Evolutionary conservation across 1,140 invertebrate genomes (phyloP), one percentile per base, ranked within the genome.

Genomic region (Drepana arcuata): DNA sequence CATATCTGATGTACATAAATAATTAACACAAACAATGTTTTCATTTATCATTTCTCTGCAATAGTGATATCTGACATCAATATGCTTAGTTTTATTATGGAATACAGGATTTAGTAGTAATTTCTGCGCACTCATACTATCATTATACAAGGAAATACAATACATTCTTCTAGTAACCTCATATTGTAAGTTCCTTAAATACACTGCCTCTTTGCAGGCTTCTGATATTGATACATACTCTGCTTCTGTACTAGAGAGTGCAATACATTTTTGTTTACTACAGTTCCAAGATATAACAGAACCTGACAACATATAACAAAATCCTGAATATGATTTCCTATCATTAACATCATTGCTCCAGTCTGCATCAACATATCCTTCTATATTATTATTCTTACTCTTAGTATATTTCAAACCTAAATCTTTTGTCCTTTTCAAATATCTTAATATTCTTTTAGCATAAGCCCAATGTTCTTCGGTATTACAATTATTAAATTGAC

Each of bases 401-500:
- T 40, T 40, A 32, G 4, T n/a, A 36, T 28, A 46, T 14, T 16
- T 29, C 21, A 46, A 21, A 24, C 37, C 23, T 5, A 5, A 21
- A 21, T 21, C 9, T 14, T 27, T 38, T 11, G 23, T 47, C 11
- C 16, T 15, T 14, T 41, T 47, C 28, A 47, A 37, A 37, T 47
- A 47, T 12, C 24, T 36, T 35, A 48, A 39, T 7, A 42, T 21
- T 21, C 18, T 21, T 21, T 21, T 21, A 21, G 9, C 70, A 21
- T 21, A 9, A 5, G 4, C 9, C 38, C 38, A 48, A 21, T 31
- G 29, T 11, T 10, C 11, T 11, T 34, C 16, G 34, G 23, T 27
- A 31, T 41, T 28, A 14, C 25, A 41, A 18, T 42, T 41, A 33
- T 48, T 48, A 29, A 48, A 48, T 34, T 48, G 45, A 27, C 46